Evolutionary conservation across 2,113 vertebrate genomes (phyloP).

Genomic region (Oreamnos americanus): DNA sequence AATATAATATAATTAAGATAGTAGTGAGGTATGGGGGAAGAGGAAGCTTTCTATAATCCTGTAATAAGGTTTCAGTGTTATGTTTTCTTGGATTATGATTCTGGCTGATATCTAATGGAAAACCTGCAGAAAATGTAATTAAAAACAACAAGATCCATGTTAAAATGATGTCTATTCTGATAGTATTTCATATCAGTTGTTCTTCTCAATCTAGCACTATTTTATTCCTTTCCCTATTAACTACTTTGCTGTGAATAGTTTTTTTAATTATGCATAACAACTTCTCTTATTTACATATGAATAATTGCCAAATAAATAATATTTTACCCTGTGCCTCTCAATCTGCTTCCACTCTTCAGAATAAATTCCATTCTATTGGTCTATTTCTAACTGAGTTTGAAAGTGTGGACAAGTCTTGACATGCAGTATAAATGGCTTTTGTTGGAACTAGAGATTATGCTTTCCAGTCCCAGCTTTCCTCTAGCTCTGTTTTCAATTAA

Average conservation of each 20-base stretch:
- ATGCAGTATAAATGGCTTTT: conserved; percentile 1
- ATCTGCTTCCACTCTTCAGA: background rate
- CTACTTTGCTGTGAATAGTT: background rate
- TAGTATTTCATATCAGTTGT: background rate
- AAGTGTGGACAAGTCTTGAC: conserved; percentile 5
- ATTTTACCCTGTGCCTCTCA: background rate
- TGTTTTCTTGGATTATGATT: conserved; percentile 2
- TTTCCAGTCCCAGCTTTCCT: conserved; percentile 7
- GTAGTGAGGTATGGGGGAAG: background rate
- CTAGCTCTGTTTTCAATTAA: conserved; percentile 63
- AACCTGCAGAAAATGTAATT: background rate
- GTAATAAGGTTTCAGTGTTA: background rate
- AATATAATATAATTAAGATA: background rate
- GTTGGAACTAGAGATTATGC: conserved; percentile 19
- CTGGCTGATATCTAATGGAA: background rate
- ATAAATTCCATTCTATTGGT: conserved; percentile 3
- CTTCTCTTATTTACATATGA: background rate
- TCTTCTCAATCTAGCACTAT: background rate
- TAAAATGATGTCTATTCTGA: background rate
- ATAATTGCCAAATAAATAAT: background rate
- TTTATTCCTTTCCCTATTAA: background rate
- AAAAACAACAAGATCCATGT: background rate
- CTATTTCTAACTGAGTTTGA: conserved; percentile 40
- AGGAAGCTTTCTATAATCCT: background rate
- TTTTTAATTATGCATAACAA: background rate